Conservation (phyloP, 2,113 vertebrate genomes). For the Pholis gunnellus region DNA sequence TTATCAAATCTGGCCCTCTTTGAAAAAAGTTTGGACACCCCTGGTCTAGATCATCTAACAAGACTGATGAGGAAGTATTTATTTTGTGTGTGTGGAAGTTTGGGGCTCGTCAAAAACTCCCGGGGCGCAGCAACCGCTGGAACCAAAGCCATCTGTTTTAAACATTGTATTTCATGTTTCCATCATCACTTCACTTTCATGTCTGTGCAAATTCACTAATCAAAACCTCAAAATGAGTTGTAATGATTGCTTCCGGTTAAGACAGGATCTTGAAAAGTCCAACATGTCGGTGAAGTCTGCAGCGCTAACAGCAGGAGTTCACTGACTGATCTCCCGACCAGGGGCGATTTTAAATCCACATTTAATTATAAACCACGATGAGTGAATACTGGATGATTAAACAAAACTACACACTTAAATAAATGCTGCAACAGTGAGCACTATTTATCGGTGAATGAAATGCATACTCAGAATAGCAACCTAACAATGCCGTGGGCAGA, state of each 20-base stretch:
- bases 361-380: slow-evolving; percentile 20
- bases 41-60: no score
- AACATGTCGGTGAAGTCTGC: background rate
- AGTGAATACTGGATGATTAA: background rate
- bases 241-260: slow-evolving; percentile 4
- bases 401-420: background rate
- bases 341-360: slow-evolving; percentile 2
- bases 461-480: background rate
- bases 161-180: slow-evolving; percentile 11
- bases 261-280: slow-evolving; percentile 3
- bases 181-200: slow-evolving; percentile 23
- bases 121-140: background rate
- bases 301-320: slow-evolving; percentile 18
- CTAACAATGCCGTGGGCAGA: background rate
- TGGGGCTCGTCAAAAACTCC: background rate
- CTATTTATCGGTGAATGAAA: background rate
- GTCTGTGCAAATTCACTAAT: slow-evolving; percentile 1
- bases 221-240: background rate
- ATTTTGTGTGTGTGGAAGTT: background rate
- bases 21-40: no score
- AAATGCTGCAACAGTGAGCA: background rate
- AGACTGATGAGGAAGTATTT: no score
- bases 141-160: background rate
- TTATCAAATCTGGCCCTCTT: no score
- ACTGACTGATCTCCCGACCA: slow-evolving; percentile 11